Evolutionary conservation across 2,113 vertebrate genomes (phyloP).

Genomic region (Setophaga kirtlandii): DNA sequence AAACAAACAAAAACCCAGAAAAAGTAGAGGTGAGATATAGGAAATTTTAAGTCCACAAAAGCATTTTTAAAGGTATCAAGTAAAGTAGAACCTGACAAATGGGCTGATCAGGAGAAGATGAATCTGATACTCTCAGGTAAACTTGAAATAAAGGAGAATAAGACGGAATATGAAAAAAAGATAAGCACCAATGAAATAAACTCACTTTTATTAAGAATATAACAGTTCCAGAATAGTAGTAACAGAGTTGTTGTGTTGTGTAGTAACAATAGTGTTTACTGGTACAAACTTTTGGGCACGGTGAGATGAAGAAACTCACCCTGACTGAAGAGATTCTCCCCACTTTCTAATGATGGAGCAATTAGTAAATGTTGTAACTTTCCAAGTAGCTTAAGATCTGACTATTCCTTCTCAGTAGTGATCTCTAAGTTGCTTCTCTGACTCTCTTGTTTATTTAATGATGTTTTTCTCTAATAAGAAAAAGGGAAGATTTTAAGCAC

Average conservation of each 20-base stretch:
- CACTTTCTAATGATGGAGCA: neutral
- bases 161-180: neutral
- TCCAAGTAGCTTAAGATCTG: neutral
- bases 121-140: neutral
- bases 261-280: neutral
- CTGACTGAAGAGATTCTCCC: neutral
- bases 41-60: neutral
- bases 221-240: neutral
- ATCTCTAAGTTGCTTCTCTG: neutral
- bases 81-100: neutral
- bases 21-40: neutral
- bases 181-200: neutral
- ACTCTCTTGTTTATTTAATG: neutral
- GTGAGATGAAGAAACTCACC: neutral
- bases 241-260: neutral
- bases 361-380: neutral
- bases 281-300: neutral
- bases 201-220: neutral
- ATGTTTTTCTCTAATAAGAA: neutral
- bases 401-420: neutral
- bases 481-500: neutral
- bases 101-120: neutral
- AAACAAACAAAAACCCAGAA: neutral
- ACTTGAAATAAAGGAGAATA: neutral
- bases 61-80: neutral